Evolutionary conservation across 2,888 invertebrate species (phyloP).

Genomic region (Pemphredon lugubris): DNA sequence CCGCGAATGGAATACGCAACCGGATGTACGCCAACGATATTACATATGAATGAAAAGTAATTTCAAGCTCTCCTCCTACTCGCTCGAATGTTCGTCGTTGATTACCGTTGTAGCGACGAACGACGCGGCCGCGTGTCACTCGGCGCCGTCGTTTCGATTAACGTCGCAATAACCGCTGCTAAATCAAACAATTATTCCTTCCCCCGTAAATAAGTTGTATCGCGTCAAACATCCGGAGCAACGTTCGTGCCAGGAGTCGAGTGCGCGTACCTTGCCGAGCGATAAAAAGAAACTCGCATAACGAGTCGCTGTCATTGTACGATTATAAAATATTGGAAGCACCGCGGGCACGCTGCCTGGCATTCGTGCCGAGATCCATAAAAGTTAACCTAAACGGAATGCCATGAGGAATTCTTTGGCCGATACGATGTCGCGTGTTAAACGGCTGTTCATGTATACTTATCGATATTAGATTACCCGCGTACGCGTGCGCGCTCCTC

Average conservation of each 20-base stretch:
- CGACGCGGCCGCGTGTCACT: neutral
- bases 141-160: neutral
- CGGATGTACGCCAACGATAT: slow-evolving; percentile 16
- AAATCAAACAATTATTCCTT: neutral
- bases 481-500: neutral
- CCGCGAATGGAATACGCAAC: slow-evolving; percentile 36
- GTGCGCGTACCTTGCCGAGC: neutral
- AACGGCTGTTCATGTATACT: neutral
- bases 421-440: slow-evolving; percentile 15
- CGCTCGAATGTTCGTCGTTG: neutral
- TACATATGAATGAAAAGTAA: slow-evolving; percentile 37
- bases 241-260: neutral
- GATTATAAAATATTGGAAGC: neutral
- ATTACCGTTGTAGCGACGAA: neutral
- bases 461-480: neutral
- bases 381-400: slow-evolving; percentile 4
- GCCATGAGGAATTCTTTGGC: neutral
- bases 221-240: neutral
- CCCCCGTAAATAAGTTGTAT: neutral
- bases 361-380: slow-evolving; percentile 4
- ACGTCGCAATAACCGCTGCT: neutral
- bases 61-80: slow-evolving; percentile 18
- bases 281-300: slow-evolving; percentile 1
- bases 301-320: neutral
- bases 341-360: too few species aligned